Base-by-base conservation (phyloP, 2,888 invertebrate species). In the Scotopteryx bipunctaria region DNA sequence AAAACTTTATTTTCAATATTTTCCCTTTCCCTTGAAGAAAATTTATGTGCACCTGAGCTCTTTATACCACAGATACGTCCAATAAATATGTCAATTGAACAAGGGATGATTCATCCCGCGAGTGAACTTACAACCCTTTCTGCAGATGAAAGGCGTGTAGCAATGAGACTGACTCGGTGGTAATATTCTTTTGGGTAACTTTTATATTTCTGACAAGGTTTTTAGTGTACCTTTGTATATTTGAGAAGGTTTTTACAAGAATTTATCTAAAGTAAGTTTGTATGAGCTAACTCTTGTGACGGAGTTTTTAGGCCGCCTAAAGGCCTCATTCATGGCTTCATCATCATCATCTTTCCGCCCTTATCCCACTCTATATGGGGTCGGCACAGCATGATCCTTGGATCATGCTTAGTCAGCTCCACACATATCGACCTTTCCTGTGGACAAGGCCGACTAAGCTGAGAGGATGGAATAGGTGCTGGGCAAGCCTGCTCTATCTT, bases 61-160 rank as follows among this genome's bases (percentile, higher is more conserved):
- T 36, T 52, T 42, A 21, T 15, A 43, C 23, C 46, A 37, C 25
- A 46, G 46, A 47, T 27, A 42, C 37, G 37, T 16, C 35, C 44
- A 41, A 48, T 54, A 54, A 54, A 54, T 54, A 54, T 54, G 54
- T 48, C 54, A 44, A 44, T 54, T 19, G 40, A 35, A 48, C 48
- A 44, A 44, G 54, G 25, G 11, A 54, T 48, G 44, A 48, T 54
- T 45, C 41, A 54, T 48, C 33, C 25, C 32, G 6, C n/a, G 29
- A 38, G 41, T 47, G 21, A 44, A 45, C 31, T 38, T 37, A n/a
- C 29, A 48, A 53, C 47, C 54, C 54, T 49, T 54, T 35, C 44
- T 38, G 21, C 32, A 21, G 42, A 38, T 38, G 53, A 43, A 46
- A 46, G 41, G 37, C 38, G 38, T 41, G 21, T 8, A 21, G 38